Percentiles rank a stretch among this genome's conserved stretches.
These are phyloP conservation scores for Rotaria magnacalcarata DNA, from an alignment of 2,888 invertebrate species.

Conservation along the genomic window DNA sequence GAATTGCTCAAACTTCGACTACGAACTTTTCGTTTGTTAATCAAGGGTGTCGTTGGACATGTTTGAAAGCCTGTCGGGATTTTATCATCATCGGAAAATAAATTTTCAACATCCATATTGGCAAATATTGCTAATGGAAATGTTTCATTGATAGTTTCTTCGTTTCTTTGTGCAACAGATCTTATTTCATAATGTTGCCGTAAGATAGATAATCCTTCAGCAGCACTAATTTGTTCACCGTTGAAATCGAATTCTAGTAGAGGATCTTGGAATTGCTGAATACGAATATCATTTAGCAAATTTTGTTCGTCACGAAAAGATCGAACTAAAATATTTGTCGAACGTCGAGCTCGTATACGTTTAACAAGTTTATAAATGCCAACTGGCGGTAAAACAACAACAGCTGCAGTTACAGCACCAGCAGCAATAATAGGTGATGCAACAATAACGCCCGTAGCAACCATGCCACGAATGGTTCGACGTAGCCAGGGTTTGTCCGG, in stretches of 20 bases:
- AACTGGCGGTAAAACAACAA: background rate
- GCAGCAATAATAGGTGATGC: background rate
- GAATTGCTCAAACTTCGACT: no score
- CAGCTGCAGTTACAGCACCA: background rate
- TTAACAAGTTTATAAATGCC: background rate
- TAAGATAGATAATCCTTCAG: background rate
- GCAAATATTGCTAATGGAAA: background rate
- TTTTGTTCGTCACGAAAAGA: background rate
- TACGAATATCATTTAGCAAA: background rate
- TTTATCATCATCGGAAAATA: background rate
- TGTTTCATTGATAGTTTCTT: background rate
- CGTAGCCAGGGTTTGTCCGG: background rate
- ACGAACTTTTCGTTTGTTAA: no score
- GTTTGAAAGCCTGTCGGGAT: no score
- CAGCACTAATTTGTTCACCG: background rate
- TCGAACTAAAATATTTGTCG: background rate
- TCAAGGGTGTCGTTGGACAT: no score
- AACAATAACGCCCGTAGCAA: background rate
- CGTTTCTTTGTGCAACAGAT: background rate
- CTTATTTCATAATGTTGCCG: background rate
- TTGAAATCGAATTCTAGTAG: no score
- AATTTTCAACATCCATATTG: background rate
- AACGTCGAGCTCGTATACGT: background rate
- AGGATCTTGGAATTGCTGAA: background rate
- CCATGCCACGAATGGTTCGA: slow-evolving; percentile 5